These are phyloP conservation scores for Drosophila lini DNA, from an alignment of 1,140 invertebrate species.

Conservation along the genomic window DNA sequence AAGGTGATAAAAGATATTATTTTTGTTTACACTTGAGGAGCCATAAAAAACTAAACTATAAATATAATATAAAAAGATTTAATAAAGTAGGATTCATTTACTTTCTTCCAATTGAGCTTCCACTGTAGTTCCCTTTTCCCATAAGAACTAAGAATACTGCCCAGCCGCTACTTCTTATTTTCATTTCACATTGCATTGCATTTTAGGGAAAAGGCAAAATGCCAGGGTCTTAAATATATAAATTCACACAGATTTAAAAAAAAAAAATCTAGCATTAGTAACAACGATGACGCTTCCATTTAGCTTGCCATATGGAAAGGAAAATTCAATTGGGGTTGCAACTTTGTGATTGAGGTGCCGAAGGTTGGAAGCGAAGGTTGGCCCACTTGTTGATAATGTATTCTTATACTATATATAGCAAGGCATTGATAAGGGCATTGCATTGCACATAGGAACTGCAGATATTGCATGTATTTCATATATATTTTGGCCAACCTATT, in stretches of 20 bases:
- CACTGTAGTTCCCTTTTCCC: neutral
- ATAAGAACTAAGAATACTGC: neutral
- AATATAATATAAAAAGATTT: neutral
- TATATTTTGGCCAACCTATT: neutral
- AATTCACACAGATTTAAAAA: neutral
- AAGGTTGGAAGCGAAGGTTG: conserved; percentile 31
- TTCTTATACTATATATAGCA: conserved; percentile 1
- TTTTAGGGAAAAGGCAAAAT: conserved; percentile 2
- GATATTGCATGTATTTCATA: neutral
- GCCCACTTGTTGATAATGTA: conserved; percentile 25
- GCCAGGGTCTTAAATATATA: conserved; percentile 4
- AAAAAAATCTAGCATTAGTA: conserved; percentile 1
- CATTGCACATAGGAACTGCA: conserved; percentile 9
- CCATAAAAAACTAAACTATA: no score
- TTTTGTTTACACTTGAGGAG: neutral
- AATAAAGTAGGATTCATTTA: neutral
- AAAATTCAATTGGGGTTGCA: conserved; percentile 17
- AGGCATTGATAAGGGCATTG: conserved; percentile 22
- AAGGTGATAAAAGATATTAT: neutral
- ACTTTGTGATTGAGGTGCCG: conserved; percentile 14
- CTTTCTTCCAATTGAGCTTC: neutral
- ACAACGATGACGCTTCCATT: neutral
- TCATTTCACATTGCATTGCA: conserved; percentile 1
- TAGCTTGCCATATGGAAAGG: conserved; percentile 24
- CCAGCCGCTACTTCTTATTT: neutral